Evolutionary conservation across 2,797 vertebrate species (phyloP), one percentile per base, ranked within the genome.

Genomic region (Anabas testudineus): DNA sequence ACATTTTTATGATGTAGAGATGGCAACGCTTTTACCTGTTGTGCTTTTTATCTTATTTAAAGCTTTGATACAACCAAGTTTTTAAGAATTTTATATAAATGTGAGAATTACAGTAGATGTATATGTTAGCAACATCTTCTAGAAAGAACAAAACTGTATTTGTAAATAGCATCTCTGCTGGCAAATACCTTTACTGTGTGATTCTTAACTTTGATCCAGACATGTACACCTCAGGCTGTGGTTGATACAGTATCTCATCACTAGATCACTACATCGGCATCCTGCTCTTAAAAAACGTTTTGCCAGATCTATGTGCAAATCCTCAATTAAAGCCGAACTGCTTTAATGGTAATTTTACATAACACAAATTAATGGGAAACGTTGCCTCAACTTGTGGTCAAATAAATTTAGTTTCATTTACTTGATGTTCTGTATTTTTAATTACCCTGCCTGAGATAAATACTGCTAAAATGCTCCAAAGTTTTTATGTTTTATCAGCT

Each of bases 1-100:
- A 58, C 42, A 69, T 80, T 83, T 85, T 74, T 56, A 42, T 55
- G 46, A 78, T 45, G 32, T 18, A 68, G 30, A 65, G 45, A 46
- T 45, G 61, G 26, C 60, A 75, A 67, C 78, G 73, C 39, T 58
- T 41, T 61, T 65, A 67, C 26, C 67, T 65, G n/a, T 39, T 58
- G 22, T 57, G n/a, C 9, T 71, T 9, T 58, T 62, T 36, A 63
- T 71, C 55, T 62, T 68, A 22, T 59, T 36, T 37, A 26, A 42
- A 41, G 30, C 16, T 63, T 55, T 71, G 15, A 54, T 43, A 28
- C 15, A 34, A 63, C 14, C 51, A 47, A 0, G 5, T 45, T 18
- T 55, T 7, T 32, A 13, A 8, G 16, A 16, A 16, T 15, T 41
- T 7, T 22, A 10, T 10, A 34, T 18, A 32, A 24, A 41, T 62